phyloP scores from a whole-genome alignment of 1,140 invertebrate genomes.

The Amphibalanus amphitrite region DNA sequence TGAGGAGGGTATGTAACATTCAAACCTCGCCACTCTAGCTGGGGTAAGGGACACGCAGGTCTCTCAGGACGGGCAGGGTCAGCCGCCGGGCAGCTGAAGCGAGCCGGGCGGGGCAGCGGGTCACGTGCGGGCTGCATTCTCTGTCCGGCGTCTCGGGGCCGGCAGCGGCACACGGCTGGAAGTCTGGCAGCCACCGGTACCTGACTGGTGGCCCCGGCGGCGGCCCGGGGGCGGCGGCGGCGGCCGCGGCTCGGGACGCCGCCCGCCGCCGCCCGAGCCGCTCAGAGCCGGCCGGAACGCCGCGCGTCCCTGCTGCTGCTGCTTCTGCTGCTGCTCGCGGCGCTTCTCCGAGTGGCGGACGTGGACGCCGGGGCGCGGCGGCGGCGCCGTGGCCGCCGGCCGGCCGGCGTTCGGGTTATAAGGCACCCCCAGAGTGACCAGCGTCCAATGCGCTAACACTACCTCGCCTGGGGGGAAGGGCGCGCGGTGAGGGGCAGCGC shows the following conservation, averaged over 20 bases:
- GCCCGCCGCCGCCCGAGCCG: no score
- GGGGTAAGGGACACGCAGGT: no score
- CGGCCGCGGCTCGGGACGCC: not conserved
- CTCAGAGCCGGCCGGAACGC: not conserved
- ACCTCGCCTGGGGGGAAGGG: not conserved
- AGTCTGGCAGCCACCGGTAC: not conserved
- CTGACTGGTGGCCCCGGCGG: not conserved
- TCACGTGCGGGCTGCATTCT: no score
- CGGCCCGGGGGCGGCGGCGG: no score
- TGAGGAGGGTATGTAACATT: no score
- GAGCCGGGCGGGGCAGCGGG: no score
- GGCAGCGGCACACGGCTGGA: no score
- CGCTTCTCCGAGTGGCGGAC: not conserved
- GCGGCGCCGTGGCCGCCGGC: not conserved
- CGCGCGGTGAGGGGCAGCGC: not conserved
- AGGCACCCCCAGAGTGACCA: not conserved
- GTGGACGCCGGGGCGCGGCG: not conserved
- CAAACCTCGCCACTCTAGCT: no score
- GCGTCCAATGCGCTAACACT: not conserved
- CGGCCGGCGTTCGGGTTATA: not conserved
- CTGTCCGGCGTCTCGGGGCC: no score
- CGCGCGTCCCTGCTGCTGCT: not conserved
- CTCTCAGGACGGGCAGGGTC: no score
- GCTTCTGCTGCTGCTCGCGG: not conserved
- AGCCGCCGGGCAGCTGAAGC: no score